phyloP scores from a whole-genome alignment of 2,888 invertebrate species.

The Lacanobia oleracea region DNA sequence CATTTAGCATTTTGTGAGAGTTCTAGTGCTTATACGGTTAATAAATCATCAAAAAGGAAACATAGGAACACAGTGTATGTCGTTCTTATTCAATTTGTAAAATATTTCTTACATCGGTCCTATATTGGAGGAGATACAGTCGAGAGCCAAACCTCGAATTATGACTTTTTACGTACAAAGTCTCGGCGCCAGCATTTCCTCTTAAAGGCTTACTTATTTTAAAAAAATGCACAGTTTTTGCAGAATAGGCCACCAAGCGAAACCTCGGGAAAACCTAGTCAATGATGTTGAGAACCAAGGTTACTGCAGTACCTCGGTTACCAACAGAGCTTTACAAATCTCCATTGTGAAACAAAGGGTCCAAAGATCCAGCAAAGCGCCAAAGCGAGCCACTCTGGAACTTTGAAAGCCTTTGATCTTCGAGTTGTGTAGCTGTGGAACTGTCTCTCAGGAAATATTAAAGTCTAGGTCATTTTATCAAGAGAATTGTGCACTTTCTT shows the following conservation, averaged over 20 bases:
- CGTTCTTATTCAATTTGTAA: too few relatives aligned
- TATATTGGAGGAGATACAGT: too few relatives aligned
- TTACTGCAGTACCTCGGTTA: not conserved
- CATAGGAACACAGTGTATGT: too few relatives aligned
- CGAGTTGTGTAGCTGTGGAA: constrained; percentile 19
- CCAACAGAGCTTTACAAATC: constrained; percentile 30
- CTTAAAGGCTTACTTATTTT: not conserved
- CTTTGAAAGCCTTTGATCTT: constrained; percentile 43
- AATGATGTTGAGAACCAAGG: not conserved
- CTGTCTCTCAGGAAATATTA: constrained; percentile 20
- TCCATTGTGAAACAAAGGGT: constrained; percentile 26
- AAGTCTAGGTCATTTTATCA: constrained; percentile 2
- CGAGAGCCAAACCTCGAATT: too few relatives aligned
- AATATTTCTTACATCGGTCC: too few relatives aligned
- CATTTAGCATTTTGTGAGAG: too few relatives aligned
- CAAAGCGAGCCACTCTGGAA: constrained; percentile 14
- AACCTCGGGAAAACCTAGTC: too few relatives aligned
- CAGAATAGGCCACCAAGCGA: not conserved
- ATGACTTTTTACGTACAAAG: too few relatives aligned
- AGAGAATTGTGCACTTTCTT: not conserved
- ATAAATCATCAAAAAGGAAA: too few relatives aligned
- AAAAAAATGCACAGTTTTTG: not conserved
- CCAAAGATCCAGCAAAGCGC: constrained; percentile 15
- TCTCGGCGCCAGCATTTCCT: too few relatives aligned
- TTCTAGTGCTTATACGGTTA: too few relatives aligned